Conservation (phyloP, 2,888 invertebrate species). For the Parthenolecanium corni region DNA sequence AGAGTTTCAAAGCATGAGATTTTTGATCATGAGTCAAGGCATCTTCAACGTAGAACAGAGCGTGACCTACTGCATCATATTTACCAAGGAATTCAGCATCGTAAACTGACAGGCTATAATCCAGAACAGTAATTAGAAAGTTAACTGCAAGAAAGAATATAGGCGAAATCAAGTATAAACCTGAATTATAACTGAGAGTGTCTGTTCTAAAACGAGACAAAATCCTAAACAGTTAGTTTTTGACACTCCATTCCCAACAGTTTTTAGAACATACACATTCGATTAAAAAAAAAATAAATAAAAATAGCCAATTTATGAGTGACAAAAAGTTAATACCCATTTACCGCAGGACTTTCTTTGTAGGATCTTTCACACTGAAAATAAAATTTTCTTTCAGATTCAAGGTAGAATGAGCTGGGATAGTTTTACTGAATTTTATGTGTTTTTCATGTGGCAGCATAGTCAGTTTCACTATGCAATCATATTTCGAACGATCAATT, state of each 20-base stretch:
- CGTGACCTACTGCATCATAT: conserved; percentile 37
- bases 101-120: conserved; percentile 35
- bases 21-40: conserved; percentile 31
- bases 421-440: conserved; percentile 33
- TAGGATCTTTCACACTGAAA: conserved; percentile 34
- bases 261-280: too few species aligned
- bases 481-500: conserved; percentile 33
- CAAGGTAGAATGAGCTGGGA: conserved; percentile 32
- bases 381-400: conserved; percentile 35
- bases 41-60: conserved; percentile 34
- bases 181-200: too few species aligned
- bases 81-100: conserved; percentile 36
- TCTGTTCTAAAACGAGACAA: too few species aligned
- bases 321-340: neutral
- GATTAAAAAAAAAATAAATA: too few species aligned
- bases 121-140: too few species aligned
- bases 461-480: conserved; percentile 34
- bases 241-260: too few species aligned
- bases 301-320: too few species aligned
- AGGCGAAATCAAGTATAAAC: too few species aligned
- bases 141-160: too few species aligned
- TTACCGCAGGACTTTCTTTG: conserved; percentile 34
- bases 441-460: conserved; percentile 35
- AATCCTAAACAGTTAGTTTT: too few species aligned
- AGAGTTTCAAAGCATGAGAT: conserved; percentile 33